A percentile compares a stretch with the other conserved stretches of the same genome.
Evolutionary conservation across 2,888 invertebrate species (phyloP).

Genomic region (Torymus aiolomorphi): DNA sequence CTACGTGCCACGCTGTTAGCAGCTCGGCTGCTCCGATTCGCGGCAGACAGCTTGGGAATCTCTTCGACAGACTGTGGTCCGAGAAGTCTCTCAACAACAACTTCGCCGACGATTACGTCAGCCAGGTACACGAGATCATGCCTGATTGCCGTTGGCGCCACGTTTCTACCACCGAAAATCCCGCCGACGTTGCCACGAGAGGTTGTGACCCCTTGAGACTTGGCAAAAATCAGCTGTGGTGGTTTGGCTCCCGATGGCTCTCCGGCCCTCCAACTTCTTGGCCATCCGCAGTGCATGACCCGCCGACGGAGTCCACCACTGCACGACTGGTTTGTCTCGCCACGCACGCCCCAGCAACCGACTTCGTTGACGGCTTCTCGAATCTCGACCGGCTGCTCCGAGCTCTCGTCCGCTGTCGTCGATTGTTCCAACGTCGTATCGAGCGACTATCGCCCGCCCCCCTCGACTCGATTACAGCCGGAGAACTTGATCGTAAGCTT

Average conservation of each 20-base stretch:
- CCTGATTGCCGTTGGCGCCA: background rate
- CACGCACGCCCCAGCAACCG: too few species aligned
- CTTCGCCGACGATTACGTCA: slow-evolving; percentile 19
- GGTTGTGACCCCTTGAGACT: too few species aligned
- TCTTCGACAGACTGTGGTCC: background rate
- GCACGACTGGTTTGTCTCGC: too few species aligned
- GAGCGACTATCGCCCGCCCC: background rate
- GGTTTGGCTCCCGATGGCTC: background rate
- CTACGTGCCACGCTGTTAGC: slow-evolving; percentile 1
- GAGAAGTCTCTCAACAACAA: background rate
- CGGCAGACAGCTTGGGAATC: background rate
- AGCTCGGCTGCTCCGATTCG: background rate
- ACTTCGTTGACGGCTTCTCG: slow-evolving; percentile 6
- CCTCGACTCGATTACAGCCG: background rate
- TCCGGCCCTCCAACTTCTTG: too few species aligned
- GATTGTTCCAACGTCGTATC: background rate
- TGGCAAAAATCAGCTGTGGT: too few species aligned
- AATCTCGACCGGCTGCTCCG: background rate
- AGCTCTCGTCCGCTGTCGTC: slow-evolving; percentile 1
- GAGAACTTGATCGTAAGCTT: background rate
- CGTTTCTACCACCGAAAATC: slow-evolving; percentile 6
- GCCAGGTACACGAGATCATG: background rate
- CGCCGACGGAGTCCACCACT: background rate
- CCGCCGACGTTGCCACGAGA: slow-evolving; percentile 2
- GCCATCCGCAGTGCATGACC: background rate